Conservation (phyloP, 2,113 vertebrate species). For the Festucalex cinctus region DNA sequence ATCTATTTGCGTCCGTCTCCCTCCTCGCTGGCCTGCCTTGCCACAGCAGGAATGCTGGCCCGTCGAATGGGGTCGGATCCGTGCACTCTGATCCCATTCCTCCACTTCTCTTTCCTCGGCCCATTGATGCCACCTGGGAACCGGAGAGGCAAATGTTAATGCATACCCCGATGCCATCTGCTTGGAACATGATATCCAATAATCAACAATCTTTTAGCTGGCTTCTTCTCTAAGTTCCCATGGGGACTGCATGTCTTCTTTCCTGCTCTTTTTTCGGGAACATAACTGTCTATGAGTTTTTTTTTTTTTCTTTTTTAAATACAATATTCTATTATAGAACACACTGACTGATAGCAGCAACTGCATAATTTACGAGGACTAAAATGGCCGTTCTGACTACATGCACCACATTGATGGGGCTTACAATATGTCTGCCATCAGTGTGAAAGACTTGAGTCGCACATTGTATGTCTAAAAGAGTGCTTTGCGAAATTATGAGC, state of each 20-base stretch:
- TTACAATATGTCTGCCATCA: background rate
- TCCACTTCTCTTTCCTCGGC: background rate
- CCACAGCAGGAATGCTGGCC: constrained; percentile 54
- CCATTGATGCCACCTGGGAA: constrained; percentile 30
- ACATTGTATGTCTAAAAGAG: background rate
- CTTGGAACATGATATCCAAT: constrained; percentile 7
- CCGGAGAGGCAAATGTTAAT: constrained; percentile 5
- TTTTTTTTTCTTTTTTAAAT: constrained; percentile 49
- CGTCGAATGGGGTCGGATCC: constrained; percentile 66
- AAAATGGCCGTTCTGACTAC: constrained; percentile 19
- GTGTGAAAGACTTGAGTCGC: background rate
- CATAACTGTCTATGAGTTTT: constrained; percentile 23
- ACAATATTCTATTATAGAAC: constrained; percentile 46
- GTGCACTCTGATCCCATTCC: constrained; percentile 44
- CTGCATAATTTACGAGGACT: constrained; percentile 52
- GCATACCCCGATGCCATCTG: background rate
- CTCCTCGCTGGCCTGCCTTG: constrained; percentile 31
- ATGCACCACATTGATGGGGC: background rate
- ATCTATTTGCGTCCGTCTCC: constrained; percentile 69
- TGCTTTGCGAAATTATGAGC: too few relatives aligned
- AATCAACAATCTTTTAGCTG: constrained; percentile 2
- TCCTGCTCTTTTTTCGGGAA: constrained; percentile 20
- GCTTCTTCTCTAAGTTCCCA: background rate
- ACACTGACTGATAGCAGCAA: constrained; percentile 59
- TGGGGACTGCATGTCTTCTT: constrained; percentile 4